Percentiles rank a stretch among this genome's conserved stretches.
Conservation (phyloP, 2,797 vertebrate species). For the Pseudochromis fuscus region DNA sequence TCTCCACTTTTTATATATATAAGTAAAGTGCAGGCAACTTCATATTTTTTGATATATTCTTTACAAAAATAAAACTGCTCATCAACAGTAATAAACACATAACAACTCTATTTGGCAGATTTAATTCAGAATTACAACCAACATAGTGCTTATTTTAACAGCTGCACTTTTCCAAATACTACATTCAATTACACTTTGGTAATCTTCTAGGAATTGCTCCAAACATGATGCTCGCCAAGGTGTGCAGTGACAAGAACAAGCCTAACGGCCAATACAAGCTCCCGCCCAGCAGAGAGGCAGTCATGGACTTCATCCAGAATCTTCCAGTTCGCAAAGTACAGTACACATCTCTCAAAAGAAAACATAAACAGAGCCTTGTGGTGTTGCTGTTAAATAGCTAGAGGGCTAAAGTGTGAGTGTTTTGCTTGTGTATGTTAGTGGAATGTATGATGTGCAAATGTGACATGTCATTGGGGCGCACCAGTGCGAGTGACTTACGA, state of each 20-base stretch:
- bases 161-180: conserved; percentile 7
- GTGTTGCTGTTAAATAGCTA: background rate
- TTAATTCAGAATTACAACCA: conserved; percentile 18
- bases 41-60: background rate
- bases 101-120: background rate
- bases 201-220: conserved; percentile 93
- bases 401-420: background rate
- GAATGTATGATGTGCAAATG: background rate
- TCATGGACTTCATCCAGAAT: conserved; percentile 92
- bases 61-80: conserved; percentile 6
- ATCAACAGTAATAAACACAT: background rate
- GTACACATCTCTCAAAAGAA: conserved; percentile 33
- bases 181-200: background rate
- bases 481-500: no score
- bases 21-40: background rate
- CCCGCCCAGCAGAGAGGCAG: conserved; percentile 84
- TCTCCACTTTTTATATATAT: background rate
- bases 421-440: background rate
- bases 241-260: conserved; percentile 98
- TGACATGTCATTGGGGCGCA: background rate
- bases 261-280: conserved; percentile 96
- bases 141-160: conserved; percentile 30
- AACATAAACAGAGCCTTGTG: conserved; percentile 28
- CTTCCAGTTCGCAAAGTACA: conserved; percentile 96
- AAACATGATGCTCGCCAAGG: conserved; percentile 97